These are phyloP conservation scores for Gallinago undulata DNA, from an alignment of 2,113 vertebrate genomes.

Conservation along the genomic window DNA sequence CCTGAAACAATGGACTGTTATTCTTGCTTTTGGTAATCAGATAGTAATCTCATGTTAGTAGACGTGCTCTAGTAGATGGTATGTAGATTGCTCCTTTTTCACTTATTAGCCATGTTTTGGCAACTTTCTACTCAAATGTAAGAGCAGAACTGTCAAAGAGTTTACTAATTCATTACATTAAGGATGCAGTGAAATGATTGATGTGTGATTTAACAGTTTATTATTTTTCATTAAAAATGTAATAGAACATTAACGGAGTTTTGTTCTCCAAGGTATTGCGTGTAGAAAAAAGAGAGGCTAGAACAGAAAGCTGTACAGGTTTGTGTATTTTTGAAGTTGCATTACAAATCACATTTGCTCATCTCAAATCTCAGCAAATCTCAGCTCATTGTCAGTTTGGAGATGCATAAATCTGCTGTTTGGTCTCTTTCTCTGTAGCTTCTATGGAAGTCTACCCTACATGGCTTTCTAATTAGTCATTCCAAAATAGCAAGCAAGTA, in stretches of 20 bases:
- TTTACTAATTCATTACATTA: slow-evolving; percentile 33
- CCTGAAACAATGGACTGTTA: background rate
- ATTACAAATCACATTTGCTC: background rate
- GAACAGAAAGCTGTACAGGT: background rate
- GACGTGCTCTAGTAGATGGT: background rate
- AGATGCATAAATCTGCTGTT: background rate
- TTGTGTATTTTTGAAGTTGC: slow-evolving; percentile 1
- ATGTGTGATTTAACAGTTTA: slow-evolving; percentile 49
- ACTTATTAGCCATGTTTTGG: background rate
- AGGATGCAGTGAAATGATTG: slow-evolving; percentile 32
- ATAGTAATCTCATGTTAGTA: background rate
- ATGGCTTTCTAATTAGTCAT: background rate
- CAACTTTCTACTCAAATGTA: background rate
- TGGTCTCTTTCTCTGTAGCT: background rate
- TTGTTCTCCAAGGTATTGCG: slow-evolving; percentile 1
- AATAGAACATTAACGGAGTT: slow-evolving; percentile 32
- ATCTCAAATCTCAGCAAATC: background rate
- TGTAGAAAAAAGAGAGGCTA: background rate
- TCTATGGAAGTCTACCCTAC: background rate
- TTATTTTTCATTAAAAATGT: slow-evolving; percentile 65
- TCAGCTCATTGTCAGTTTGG: background rate
- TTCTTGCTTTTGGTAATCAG: background rate
- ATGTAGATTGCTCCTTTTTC: background rate
- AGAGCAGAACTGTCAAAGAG: background rate
- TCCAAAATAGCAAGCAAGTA: background rate